phyloP scores from a whole-genome alignment of 2,113 vertebrate genomes.

The Syrmaticus mikado region DNA sequence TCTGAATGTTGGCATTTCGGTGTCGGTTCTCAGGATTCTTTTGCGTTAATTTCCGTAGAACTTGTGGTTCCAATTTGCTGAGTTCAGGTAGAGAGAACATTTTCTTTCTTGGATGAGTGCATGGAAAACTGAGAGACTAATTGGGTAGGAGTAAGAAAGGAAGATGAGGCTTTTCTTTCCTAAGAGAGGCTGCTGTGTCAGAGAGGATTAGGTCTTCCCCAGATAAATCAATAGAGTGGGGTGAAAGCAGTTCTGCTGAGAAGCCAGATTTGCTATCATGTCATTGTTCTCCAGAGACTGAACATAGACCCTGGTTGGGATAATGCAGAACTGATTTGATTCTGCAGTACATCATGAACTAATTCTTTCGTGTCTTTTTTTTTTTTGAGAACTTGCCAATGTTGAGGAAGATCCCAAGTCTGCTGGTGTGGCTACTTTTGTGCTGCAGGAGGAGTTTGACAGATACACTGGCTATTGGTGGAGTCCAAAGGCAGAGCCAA shows the following conservation, averaged over 20 bases:
- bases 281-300: background rate
- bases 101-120: background rate
- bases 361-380: conserved; percentile 19
- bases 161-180: conserved; percentile 1
- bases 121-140: background rate
- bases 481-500: conserved; percentile 79
- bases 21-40: background rate
- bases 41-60: background rate
- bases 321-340: conserved; percentile 4
- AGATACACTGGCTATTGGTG: conserved; percentile 88
- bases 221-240: background rate
- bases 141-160: background rate
- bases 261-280: background rate
- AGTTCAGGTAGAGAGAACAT: background rate
- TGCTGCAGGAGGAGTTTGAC: conserved; percentile 87
- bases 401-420: conserved; percentile 84
- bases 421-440: conserved; percentile 84
- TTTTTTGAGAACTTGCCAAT: conserved; percentile 78
- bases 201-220: conserved; percentile 1
- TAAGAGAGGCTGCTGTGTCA: background rate
- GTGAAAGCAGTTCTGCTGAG: conserved; percentile 22
- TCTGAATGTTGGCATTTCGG: background rate
- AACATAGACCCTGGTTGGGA: background rate
- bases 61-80: background rate
- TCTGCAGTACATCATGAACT: background rate